These are phyloP conservation scores for Drosophila merina DNA, from an alignment of 2,888 invertebrate genomes.

Conservation along the genomic window DNA sequence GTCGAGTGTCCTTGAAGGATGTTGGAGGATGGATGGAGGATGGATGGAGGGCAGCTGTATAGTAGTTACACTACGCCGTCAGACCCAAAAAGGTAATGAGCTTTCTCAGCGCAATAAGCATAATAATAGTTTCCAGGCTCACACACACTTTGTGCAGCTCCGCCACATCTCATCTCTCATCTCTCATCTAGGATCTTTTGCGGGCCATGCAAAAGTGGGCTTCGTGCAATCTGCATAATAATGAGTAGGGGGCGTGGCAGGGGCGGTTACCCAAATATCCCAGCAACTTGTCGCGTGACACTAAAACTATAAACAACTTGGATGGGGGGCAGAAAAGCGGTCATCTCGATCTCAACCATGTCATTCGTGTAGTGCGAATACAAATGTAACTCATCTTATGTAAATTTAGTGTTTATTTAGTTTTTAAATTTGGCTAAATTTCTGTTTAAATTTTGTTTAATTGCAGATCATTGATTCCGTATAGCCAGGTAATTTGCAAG, in stretches of 20 bases:
- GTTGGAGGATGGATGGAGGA: background rate
- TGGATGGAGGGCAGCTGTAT: background rate
- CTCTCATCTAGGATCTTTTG: constrained; percentile 19
- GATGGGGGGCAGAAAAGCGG: constrained; percentile 1
- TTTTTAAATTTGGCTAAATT: too few relatives aligned
- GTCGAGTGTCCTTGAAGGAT: constrained; percentile 17
- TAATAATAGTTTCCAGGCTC: constrained; percentile 59
- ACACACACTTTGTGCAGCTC: constrained; percentile 27
- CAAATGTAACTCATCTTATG: background rate
- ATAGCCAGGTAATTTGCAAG: constrained; percentile 24
- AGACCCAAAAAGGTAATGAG: constrained; percentile 49
- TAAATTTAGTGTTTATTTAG: background rate
- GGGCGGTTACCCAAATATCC: constrained; percentile 36
- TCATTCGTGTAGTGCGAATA: too few relatives aligned
- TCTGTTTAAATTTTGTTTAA: background rate
- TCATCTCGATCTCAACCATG: background rate
- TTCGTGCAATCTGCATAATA: constrained; percentile 75
- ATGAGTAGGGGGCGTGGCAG: constrained; percentile 44
- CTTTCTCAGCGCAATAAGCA: constrained; percentile 59
- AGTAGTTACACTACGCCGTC: background rate
- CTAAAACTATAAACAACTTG: constrained; percentile 42
- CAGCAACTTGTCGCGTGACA: constrained; percentile 51
- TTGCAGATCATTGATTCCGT: constrained; percentile 22
- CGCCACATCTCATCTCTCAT: constrained; percentile 4
- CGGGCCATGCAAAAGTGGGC: constrained; percentile 39